Percentiles rank a stretch among this genome's conserved stretches.
These are phyloP conservation scores for Reinhardtius hippoglossoides DNA, from an alignment of 2,113 vertebrate species.

Conservation along the genomic window DNA sequence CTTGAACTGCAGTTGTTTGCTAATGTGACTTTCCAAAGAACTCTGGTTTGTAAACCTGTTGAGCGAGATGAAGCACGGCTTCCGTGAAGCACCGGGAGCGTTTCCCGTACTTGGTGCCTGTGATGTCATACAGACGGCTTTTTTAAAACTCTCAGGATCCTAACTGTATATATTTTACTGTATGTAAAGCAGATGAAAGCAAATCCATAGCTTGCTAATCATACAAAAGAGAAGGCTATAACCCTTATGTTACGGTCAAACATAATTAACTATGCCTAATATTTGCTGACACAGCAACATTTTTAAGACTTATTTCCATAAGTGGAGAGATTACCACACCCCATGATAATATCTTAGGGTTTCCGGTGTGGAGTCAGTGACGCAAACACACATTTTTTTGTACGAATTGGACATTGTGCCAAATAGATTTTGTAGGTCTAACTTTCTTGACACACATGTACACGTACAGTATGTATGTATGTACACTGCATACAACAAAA, in stretches of 20 bases:
- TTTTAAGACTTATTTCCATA: not conserved
- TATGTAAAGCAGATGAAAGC: not conserved
- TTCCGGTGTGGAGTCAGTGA: not conserved
- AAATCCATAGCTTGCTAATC: not conserved
- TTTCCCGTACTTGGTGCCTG: conserved; percentile 13
- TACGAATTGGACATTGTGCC: not conserved
- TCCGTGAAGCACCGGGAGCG: conserved; percentile 20
- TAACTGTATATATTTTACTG: not conserved
- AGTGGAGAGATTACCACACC: not conserved
- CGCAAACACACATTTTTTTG: not conserved
- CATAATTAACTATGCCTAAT: not conserved
- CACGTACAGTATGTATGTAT: too few relatives aligned
- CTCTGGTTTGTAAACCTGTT: conserved; percentile 44
- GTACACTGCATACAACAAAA: too few relatives aligned
- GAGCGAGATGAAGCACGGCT: not conserved
- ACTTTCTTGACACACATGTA: too few relatives aligned
- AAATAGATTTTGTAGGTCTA: not conserved
- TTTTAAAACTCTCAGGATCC: conserved; percentile 12
- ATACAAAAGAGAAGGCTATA: not conserved
- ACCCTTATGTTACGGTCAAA: conserved; percentile 2
- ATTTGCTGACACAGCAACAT: conserved; percentile 6
- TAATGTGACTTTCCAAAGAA: not conserved
- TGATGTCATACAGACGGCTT: not conserved
- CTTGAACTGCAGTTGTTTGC: not conserved
- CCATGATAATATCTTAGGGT: too few relatives aligned